Percentiles rank a stretch among this genome's conserved stretches.
Evolutionary conservation across 2,113 vertebrate genomes (phyloP).

Genomic region (Callionymus lyra): DNA sequence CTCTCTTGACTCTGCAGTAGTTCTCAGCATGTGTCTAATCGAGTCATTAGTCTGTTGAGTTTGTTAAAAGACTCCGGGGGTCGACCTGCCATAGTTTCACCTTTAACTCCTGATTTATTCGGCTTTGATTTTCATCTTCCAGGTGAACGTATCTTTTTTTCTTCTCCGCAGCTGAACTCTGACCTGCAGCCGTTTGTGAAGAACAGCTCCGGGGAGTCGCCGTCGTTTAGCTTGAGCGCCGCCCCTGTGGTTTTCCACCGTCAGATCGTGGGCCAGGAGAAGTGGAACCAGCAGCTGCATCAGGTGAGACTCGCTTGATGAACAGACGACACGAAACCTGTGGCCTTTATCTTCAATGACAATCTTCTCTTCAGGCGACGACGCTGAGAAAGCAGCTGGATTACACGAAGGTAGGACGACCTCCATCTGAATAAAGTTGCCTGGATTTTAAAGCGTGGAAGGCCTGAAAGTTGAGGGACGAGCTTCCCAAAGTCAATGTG

Average conservation of each 20-base stretch:
- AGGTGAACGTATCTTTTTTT: constrained; percentile 9
- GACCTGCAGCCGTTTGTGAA: constrained; percentile 92
- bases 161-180: constrained; percentile 77
- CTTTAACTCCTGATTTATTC: too few species aligned
- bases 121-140: too few species aligned
- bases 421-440: constrained; percentile 18
- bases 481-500: constrained; percentile 61
- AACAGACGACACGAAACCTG: not conserved
- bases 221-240: constrained; percentile 77
- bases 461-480: constrained; percentile 50
- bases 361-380: constrained; percentile 72
- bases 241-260: constrained; percentile 88
- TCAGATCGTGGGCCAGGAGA: constrained; percentile 76
- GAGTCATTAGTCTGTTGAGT: too few species aligned
- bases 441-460: too few species aligned
- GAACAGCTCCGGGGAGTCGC: constrained; percentile 60
- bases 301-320: constrained; percentile 64
- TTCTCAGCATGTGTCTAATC: too few species aligned
- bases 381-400: constrained; percentile 71
- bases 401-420: constrained; percentile 77
- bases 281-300: constrained; percentile 81
- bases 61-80: too few species aligned
- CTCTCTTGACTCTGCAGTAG: too few species aligned
- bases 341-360: constrained; percentile 25
- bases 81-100: too few species aligned